phyloP scores from a whole-genome alignment of 2,113 vertebrate genomes.

The Silurus meridionalis region DNA sequence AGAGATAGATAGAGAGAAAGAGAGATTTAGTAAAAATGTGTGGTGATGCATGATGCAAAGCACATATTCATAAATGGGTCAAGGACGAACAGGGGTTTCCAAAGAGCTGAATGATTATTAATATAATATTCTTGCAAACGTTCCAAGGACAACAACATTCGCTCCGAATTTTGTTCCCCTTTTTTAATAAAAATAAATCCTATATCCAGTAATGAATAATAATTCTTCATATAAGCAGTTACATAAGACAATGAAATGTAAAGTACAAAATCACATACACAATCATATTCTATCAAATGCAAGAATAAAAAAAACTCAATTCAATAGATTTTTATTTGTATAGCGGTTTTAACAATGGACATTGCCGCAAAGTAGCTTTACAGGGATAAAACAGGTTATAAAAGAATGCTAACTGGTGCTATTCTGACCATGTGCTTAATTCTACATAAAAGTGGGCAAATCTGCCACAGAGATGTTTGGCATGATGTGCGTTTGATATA shows the following conservation, averaged over 20 bases:
- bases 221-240: not conserved
- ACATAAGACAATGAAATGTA: not conserved
- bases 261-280: not conserved
- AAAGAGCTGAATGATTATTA: not conserved
- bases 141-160: not conserved
- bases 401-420: too few species aligned
- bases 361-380: too few species aligned
- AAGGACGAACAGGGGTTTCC: not conserved
- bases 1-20: slow-evolving; percentile 58
- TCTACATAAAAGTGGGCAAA: too few species aligned
- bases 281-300: not conserved
- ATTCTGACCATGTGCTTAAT: too few species aligned
- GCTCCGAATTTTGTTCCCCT: too few species aligned
- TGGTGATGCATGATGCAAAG: not conserved
- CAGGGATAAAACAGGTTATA: too few species aligned
- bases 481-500: too few species aligned
- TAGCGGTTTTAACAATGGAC: too few species aligned
- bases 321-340: too few species aligned
- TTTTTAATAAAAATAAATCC: too few species aligned
- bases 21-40: not conserved
- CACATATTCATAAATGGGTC: slow-evolving; percentile 3
- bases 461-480: too few species aligned
- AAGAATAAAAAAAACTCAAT: not conserved
- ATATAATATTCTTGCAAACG: not conserved
- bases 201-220: not conserved